Evolutionary conservation across 2,113 vertebrate species (phyloP).

Genomic region (Dinomys branickii): DNA sequence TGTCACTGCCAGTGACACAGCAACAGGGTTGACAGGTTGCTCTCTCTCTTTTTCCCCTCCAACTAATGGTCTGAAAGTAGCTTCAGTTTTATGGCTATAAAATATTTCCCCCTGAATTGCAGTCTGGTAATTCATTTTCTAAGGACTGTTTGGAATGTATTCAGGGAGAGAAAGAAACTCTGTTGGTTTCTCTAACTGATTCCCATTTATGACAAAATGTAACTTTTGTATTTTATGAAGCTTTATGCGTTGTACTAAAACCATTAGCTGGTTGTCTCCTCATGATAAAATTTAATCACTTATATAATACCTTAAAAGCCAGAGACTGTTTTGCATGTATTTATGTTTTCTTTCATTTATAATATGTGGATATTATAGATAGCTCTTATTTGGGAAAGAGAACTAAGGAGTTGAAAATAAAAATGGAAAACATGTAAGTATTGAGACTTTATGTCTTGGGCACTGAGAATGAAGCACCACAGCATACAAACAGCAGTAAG

Average conservation of each 20-base stretch:
- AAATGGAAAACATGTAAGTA: not conserved
- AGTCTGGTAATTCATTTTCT: conserved; percentile 85
- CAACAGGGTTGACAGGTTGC: conserved; percentile 71
- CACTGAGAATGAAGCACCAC: conserved; percentile 23
- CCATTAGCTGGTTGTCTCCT: conserved; percentile 86
- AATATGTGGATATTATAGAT: conserved; percentile 65
- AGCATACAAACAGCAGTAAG: not conserved
- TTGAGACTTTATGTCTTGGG: conserved; percentile 10
- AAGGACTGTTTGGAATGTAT: conserved; percentile 88
- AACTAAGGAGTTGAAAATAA: not conserved
- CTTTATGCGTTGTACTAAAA: conserved; percentile 87
- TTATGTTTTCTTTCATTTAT: conserved; percentile 86
- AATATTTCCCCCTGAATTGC: conserved; percentile 85
- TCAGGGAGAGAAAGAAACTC: conserved; percentile 83
- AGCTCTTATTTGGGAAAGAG: not conserved
- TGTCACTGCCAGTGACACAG: conserved; percentile 76
- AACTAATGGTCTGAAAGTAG: conserved; percentile 83
- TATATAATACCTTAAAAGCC: conserved; percentile 82
- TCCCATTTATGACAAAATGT: conserved; percentile 85
- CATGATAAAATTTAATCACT: conserved; percentile 87
- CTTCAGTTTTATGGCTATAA: conserved; percentile 84
- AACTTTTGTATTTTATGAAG: conserved; percentile 85
- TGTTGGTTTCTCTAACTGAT: conserved; percentile 81
- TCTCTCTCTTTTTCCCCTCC: conserved; percentile 2
- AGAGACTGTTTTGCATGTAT: conserved; percentile 78